Evolutionary conservation across 2,797 vertebrate genomes (phyloP), one percentile per base, ranked within the genome.

Genomic region (Leuciscus waleckii): DNA sequence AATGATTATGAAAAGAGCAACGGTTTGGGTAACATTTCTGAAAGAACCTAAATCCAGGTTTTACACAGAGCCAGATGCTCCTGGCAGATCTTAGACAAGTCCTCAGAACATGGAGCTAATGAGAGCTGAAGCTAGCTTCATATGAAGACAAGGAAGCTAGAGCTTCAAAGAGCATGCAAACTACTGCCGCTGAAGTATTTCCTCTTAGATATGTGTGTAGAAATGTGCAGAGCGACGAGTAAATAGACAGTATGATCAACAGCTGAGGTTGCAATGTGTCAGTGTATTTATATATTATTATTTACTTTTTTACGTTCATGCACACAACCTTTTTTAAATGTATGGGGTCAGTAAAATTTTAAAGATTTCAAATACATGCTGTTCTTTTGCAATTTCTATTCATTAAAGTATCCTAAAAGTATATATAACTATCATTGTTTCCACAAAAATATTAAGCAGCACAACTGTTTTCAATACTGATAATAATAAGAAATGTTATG

Each of bases 101-200:
- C 54, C 35, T 70, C 29, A 69, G 21, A 73, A 79, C 41, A 87
- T 32, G 56, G 54, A 75, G 82, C 35, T 76, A 67, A 78, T 29
- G 21, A 74, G 32, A 75, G 54, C 73, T 67, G 37, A 83, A 83
- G 46, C 80, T 26, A 23, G 35, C 17, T 54, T 67, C 61, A 81
- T 35, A 46, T 51, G 4, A 77, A 69, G 51, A 49, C 70, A 74
- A 74, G 46, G 56, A 88, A 88, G 78, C 37, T 6, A 37, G n/a
- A 69, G 61, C 69, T 82, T 84, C 67, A 81, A 84, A 82, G 37
- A 85, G 67, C 75, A 79, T 79, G 79, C 58, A 86, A 84, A 88
- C 65, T 19, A 86, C 29, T 26, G 58, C 35, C 32, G 5, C 17
- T 35, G 23, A 54, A 83, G n/a, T 46, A 68, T 74, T 74, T 81